Base-by-base conservation (phyloP, 2,797 vertebrate species). In the Graptemys geographica region DNA sequence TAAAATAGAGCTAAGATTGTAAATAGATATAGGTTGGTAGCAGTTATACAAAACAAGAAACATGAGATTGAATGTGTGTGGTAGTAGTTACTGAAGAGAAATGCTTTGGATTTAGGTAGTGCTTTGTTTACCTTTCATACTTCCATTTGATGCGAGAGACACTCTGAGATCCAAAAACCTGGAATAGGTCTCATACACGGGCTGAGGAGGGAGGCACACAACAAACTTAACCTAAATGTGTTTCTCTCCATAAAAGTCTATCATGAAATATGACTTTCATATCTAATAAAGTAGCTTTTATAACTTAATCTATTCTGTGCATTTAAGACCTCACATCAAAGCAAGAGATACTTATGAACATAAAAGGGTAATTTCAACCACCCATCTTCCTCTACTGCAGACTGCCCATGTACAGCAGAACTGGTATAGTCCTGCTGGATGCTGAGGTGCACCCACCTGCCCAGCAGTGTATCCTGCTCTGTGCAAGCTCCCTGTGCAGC, bases 61-160 rank as follows among this genome's bases (percentile, higher is more conserved):
- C 59, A 56, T 69, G 41, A 8, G 62, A 0, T 53, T 72, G 13
- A 28, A 11, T 84, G 31, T 72, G n/a, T 90, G 44, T 41, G 80
- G 11, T 10, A 8, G 31, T 57, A 82, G 19, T 41, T 31, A 12
- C 31, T 44, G 19, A 82, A 91, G 81, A 84, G 6, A 90, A 72
- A 19, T 86, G 79, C 13, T 28, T 94, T 90, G 69, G 33, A 49
- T 25, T 86, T 53, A 87, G 4, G 37, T 90, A 1, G 12, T 96
- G 41, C 65, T 79, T n/a, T 82, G 57, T 86, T 47, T 6, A 47
- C 27, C 11, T 49, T 90, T 19, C 15, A 2, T 8, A 4, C 52
- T 74, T 18, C n/a, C 84, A 5, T 47, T 57, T 31, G 69, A 80
- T 90, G 69, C 5, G 62, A 57, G 21, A 62, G 53, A 2, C 44